phyloP scores from a whole-genome alignment of 2,888 invertebrate genomes.

The Galeruca laticollis region DNA sequence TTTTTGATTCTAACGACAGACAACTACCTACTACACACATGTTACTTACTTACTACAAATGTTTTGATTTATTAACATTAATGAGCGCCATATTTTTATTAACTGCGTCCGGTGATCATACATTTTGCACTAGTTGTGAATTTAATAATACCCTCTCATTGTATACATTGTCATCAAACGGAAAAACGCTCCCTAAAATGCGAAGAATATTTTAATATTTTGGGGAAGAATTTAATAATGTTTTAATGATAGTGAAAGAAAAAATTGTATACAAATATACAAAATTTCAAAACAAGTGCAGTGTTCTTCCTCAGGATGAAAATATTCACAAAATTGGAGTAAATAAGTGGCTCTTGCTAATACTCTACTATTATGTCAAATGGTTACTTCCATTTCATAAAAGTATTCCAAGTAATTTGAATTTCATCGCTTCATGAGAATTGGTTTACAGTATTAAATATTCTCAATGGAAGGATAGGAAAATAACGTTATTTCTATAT shows the following conservation, averaged over 20 bases:
- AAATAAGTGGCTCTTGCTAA: no score
- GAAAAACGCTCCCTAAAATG: background rate
- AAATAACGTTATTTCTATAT: no score
- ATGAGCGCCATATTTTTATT: background rate
- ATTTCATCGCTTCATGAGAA: no score
- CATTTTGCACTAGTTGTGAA: constrained; percentile 3
- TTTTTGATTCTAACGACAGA: background rate
- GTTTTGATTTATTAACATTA: background rate
- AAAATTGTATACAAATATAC: background rate
- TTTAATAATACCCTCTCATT: background rate
- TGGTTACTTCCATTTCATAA: no score
- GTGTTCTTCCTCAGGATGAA: no score
- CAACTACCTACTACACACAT: background rate
- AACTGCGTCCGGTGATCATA: background rate
- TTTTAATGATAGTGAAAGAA: no score
- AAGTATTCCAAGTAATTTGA: no score
- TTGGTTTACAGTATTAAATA: no score
- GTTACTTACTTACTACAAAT: background rate
- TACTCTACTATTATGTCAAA: no score
- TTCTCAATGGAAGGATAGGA: no score
- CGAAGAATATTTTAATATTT: background rate
- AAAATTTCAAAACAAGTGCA: no score
- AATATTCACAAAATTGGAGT: no score
- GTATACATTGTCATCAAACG: background rate
- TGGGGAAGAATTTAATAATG: background rate